A percentile compares a stretch with the other conserved stretches of the same genome.
These are phyloP conservation scores for Tetheella fluctuosa DNA, from an alignment of 2,888 invertebrate genomes.

Conservation along the genomic window DNA sequence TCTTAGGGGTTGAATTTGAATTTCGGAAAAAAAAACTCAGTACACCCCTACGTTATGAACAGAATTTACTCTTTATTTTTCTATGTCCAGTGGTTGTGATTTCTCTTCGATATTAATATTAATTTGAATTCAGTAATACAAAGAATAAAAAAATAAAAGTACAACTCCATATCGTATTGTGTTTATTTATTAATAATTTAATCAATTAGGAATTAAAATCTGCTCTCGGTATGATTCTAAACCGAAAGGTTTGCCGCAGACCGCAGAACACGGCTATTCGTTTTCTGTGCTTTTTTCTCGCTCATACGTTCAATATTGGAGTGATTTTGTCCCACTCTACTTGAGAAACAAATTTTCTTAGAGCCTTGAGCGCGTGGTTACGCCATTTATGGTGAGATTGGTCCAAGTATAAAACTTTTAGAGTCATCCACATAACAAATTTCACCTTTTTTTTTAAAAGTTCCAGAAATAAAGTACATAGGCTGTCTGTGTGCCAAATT, in stretches of 20 bases:
- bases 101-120: too few relatives aligned
- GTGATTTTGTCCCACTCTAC: constrained; percentile 28
- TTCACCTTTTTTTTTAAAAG: background rate
- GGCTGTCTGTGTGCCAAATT: too few relatives aligned
- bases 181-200: too few relatives aligned
- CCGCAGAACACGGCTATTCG: constrained; percentile 22
- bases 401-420: constrained; percentile 21
- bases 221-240: background rate
- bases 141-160: background rate
- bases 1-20: too few relatives aligned
- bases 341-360: constrained; percentile 38
- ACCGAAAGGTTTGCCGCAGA: constrained; percentile 24
- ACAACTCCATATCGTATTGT: background rate
- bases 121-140: too few relatives aligned
- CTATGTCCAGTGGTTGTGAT: too few relatives aligned
- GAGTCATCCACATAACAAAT: background rate
- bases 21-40: too few relatives aligned
- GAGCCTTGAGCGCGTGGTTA: constrained; percentile 30
- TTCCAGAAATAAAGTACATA: too few relatives aligned
- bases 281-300: constrained; percentile 18
- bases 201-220: background rate
- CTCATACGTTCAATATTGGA: constrained; percentile 15
- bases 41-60: too few relatives aligned
- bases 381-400: constrained; percentile 34
- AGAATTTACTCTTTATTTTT: too few relatives aligned